These are phyloP conservation scores for Drosophila kanekoi DNA, from an alignment of 2,888 invertebrate genomes.

Conservation along the genomic window DNA sequence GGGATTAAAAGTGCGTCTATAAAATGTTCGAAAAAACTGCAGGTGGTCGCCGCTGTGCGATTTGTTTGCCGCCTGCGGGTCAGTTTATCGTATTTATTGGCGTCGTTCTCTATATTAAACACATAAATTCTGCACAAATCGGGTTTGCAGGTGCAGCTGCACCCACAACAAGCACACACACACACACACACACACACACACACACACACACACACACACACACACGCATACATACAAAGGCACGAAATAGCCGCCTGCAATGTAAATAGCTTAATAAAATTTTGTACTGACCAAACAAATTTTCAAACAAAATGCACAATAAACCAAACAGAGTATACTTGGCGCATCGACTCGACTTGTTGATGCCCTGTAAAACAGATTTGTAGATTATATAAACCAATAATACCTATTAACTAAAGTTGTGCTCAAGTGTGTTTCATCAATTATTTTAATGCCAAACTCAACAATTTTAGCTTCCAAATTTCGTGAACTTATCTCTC, in stretches of 20 bases:
- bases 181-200: too few species aligned
- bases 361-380: slow-evolving; percentile 8
- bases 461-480: too few species aligned
- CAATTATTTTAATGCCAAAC: too few species aligned
- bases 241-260: slow-evolving; percentile 31
- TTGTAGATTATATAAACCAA: too few species aligned
- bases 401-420: too few species aligned
- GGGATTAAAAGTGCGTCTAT: slow-evolving; percentile 67
- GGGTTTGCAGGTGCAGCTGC: slow-evolving; percentile 69
- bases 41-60: slow-evolving; percentile 29
- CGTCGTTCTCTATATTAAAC: slow-evolving; percentile 56
- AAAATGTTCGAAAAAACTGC: slow-evolving; percentile 38
- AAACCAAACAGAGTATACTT: not conserved
- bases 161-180: slow-evolving; percentile 7
- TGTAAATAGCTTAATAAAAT: slow-evolving; percentile 76
- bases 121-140: slow-evolving; percentile 62
- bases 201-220: too few species aligned
- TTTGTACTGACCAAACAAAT: slow-evolving; percentile 55
- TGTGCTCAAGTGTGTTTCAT: too few species aligned
- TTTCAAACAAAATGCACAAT: slow-evolving; percentile 27
- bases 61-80: slow-evolving; percentile 46
- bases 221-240: slow-evolving; percentile 18
- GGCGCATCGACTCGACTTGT: accelerated
- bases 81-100: slow-evolving; percentile 76
- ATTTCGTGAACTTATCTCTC: too few species aligned